Percentiles rank a stretch among this genome's conserved stretches.
Conservation (phyloP, 1,140 invertebrate species). For the Argopecten irradians region DNA sequence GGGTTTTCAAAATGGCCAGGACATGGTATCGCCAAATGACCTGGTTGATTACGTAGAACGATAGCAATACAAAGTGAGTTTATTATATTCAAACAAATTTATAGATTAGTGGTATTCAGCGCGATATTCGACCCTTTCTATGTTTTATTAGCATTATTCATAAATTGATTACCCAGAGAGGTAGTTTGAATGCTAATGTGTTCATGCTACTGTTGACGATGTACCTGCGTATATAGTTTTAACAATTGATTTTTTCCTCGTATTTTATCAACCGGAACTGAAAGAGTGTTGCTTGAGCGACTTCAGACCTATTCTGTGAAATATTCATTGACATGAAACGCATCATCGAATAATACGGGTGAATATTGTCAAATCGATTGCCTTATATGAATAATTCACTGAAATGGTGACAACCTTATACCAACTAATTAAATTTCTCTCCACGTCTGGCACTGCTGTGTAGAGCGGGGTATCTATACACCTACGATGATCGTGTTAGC, state of each 20-base stretch:
- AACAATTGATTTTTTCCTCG: not conserved
- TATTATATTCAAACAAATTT: not conserved
- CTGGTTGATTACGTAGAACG: not conserved
- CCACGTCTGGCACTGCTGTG: not conserved
- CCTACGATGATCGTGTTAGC: not conserved
- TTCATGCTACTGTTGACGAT: not conserved
- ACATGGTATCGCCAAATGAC: too few relatives aligned
- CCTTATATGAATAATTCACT: not conserved
- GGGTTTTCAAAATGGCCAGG: not conserved
- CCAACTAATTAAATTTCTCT: not conserved
- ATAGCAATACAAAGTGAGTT: not conserved
- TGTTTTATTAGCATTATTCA: slow-evolving; percentile 18
- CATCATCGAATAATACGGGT: not conserved
- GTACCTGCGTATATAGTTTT: not conserved
- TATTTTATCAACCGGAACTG: not conserved
- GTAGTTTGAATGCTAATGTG: not conserved
- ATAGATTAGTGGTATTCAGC: not conserved
- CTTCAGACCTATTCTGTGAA: not conserved
- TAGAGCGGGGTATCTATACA: not conserved
- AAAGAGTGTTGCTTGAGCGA: not conserved
- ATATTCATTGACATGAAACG: not conserved
- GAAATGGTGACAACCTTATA: not conserved
- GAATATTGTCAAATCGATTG: not conserved
- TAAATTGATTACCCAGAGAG: not conserved
- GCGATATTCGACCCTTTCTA: not conserved